Evolutionary conservation across 1,140 invertebrate species (phyloP), one percentile per base, ranked within the genome.

Genomic region (Drosophila miranda): DNA sequence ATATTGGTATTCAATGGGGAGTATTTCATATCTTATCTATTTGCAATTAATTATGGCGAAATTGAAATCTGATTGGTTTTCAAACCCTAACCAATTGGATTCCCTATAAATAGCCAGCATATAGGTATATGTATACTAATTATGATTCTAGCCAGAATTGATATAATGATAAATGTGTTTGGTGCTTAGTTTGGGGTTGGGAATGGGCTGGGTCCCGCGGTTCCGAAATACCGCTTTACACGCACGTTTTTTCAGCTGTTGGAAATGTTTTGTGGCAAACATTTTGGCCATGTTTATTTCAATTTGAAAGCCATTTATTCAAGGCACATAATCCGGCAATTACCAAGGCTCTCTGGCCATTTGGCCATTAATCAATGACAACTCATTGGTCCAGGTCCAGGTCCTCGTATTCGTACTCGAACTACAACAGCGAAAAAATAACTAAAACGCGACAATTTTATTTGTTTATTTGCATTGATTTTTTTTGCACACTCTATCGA

Each of bases 381-480:
- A 44, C 41, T 61, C 13, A 42, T 11, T 26, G 38, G 42, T 50
- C 51, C 45, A 56, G 34, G 66, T 53, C 51, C 54, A 38, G 55
- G 43, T 38, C 51, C 13, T 19, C 19, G 19, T 2, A 19, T 2
- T 19, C 30, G 8, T 9, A 45, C 55, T 58, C 38, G 14, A 28
- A 28, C 16, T n/a, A 51, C n/a, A 51, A 6, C 23, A n/a, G 13
- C 53, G 42, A 41, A 53, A 48, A 67, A 19, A 45, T 46, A 63
- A 59, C 16, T 44, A 28, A 57, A 64, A 55, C 44, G 78, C 78
- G 75, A 88, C 82, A 82, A 82, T 87, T 87, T 88, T 78, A 87
- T 87, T 87, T 87, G 82, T 88, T 86, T 86, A 86, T 81, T 83
- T 67, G 64, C 50, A 28, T 45, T 50, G 54, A 52, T 78, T 77